Base-by-base conservation (phyloP, 2,888 invertebrate species). In the Erebia ligea region DNA sequence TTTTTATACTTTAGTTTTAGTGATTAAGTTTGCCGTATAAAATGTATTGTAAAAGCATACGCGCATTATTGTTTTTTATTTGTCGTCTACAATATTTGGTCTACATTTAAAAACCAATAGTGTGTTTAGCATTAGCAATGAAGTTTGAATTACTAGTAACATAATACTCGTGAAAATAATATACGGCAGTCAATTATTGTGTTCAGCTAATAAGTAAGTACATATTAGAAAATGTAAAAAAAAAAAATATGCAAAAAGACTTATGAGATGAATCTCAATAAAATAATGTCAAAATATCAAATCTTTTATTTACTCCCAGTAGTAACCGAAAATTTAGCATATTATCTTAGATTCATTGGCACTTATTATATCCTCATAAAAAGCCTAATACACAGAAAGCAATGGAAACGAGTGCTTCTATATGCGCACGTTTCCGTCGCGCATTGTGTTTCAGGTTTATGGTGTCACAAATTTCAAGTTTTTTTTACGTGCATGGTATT, bases 261-360 rank as follows among this genome's bases (percentile, higher is more conserved):
- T 71, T 67, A 42, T 66, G 68, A 76, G 74, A 75, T 61, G 76
- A 78, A 77, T 79, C 77, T 79, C 79, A 77, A 78, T 80, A 78
- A 80, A 80, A 72, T 56, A 66, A 67, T 63, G 50, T 50, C 25
- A 25, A 73, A 61, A 63, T 58, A 58, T 34, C 42, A 67, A 15
- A 13, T 67, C 25, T 67, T 67, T 67, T 67, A 56, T 58, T 67
- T 50, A 56, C 54, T 25, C 19, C 34, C 40, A 48, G n/a, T 34
- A 8, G 1, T 61, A 45, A 61, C 4, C n/a, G 3, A 58, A 58
- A 10, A 58, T 42, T 42, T 25, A 10, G 13, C 25, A 25, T 3
- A 10, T 25, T 10, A 10, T 25, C 5, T 57, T 21, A 1, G 9
- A 21, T 13, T 13, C 21, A 56, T 13, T 56, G 21, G 6, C 56